Base-by-base conservation (phyloP, 1,140 invertebrate species). In the Drosophila ogumai region DNA sequence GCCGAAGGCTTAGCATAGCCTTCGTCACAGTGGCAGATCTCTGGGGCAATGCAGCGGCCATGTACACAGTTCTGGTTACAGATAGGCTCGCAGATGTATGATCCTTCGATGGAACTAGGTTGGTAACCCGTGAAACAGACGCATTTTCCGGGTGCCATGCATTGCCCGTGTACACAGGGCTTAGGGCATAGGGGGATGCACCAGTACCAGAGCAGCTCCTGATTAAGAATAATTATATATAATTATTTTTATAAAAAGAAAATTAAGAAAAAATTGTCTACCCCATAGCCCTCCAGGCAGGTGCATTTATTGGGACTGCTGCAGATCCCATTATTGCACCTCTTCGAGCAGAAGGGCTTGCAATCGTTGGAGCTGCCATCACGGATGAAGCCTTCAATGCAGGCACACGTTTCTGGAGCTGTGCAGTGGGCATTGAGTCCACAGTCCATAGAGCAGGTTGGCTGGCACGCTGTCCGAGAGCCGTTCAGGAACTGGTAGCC, bases 281-380 rank as follows among this genome's bases (percentile, higher is more conserved):
- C 60, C 41, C 19, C 79, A 31, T 85, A 96, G 0, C 96, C 96
- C 1, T 93, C 82, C 43, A 94, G 94, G 82, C 96, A 96, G 3
- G 93, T 93, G 85, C 96, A 95, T 0, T 92, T 65, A 3, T 87
- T 81, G 0, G 93, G 93, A 8, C 91, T 93, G 9, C 93, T 91
- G 68, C 94, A 94, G 4, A 93, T 85, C 0, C 94, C 94, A 36
- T 94, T 93, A 5, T 57, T 55, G 46, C 91, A 91, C 0, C 93
- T 63, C 19, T 54, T 58, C 3, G 72, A 47, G 49, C 91, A 92
- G n/a, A 44, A 60, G 0, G 90, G 87, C 34, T 91, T 79, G 31
- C 91, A 92, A 1, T 91, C 92, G 3, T 73, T 90, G 52, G 17
- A 19, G 41, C 68, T 86, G 56, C 79, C 84, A 34, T 90, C 82